A percentile compares a stretch with the other conserved stretches of the same genome.
These are phyloP conservation scores for Oreochromis spilurus DNA, from an alignment of 2,113 vertebrate genomes.

Conservation along the genomic window DNA sequence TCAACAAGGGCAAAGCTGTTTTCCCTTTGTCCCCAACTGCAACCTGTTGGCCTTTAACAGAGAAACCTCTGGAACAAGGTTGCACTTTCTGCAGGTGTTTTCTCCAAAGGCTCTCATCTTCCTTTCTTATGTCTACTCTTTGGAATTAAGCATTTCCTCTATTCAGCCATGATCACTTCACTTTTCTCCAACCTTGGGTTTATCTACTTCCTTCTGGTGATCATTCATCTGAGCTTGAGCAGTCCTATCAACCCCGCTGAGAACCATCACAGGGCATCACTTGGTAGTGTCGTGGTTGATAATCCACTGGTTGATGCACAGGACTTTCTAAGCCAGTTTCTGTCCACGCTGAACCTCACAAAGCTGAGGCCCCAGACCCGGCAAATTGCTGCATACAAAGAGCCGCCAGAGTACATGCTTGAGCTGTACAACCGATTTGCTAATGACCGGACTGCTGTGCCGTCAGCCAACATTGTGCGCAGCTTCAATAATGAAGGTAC, in stretches of 20 bases:
- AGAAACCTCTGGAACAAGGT: not conserved
- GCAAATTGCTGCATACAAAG: slow-evolving; percentile 64
- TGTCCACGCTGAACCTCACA: slow-evolving; percentile 87
- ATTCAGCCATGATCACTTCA: slow-evolving; percentile 52
- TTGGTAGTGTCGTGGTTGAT: slow-evolving; percentile 72
- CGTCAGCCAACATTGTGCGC: slow-evolving; percentile 85
- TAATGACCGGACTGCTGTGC: slow-evolving; percentile 79
- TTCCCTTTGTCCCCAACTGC: slow-evolving; percentile 50
- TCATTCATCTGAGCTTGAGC: slow-evolving; percentile 58
- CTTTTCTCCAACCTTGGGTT: slow-evolving; percentile 31
- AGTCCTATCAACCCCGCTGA: slow-evolving; percentile 81
- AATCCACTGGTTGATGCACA: slow-evolving; percentile 78
- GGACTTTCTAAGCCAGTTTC: slow-evolving; percentile 82
- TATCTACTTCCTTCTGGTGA: slow-evolving; percentile 35
- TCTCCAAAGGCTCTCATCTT: slow-evolving; percentile 33
- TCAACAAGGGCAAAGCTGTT: slow-evolving; percentile 70
- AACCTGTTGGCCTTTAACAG: slow-evolving; percentile 41
- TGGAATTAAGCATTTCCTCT: slow-evolving; percentile 34
- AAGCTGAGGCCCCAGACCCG: slow-evolving; percentile 72
- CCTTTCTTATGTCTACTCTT: slow-evolving; percentile 25
- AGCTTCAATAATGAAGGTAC: slow-evolving; percentile 98
- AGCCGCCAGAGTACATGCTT: slow-evolving; percentile 93
- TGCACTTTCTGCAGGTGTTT: slow-evolving; percentile 8
- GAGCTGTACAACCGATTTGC: slow-evolving; percentile 91
- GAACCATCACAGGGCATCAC: slow-evolving; percentile 53